Percentiles rank a stretch among this genome's conserved stretches.
phyloP scores from a whole-genome alignment of 1,140 invertebrate species.

The Manduca sexta region DNA sequence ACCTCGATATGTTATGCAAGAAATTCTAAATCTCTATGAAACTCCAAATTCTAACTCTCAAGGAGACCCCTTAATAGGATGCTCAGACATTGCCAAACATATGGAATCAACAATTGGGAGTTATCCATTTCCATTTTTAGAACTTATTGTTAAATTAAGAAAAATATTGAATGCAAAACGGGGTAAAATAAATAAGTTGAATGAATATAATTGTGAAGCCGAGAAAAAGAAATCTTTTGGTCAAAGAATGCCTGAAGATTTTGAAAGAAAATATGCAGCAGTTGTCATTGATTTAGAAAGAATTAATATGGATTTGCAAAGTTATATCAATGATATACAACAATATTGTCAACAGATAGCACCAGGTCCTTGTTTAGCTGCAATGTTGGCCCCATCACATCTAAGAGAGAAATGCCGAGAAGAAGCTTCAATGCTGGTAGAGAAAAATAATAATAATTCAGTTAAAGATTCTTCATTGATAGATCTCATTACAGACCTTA shows the following conservation, averaged over 20 bases:
- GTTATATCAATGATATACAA: constrained; percentile 90
- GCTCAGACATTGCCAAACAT: constrained; percentile 53
- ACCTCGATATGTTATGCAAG: constrained; percentile 77
- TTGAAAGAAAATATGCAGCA: constrained; percentile 91
- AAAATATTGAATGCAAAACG: constrained; percentile 91
- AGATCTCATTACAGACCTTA: constrained; percentile 89
- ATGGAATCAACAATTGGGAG: constrained; percentile 79
- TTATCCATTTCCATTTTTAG: constrained; percentile 89
- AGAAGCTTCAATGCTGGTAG: constrained; percentile 87
- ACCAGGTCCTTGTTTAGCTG: constrained; percentile 89
- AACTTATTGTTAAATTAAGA: constrained; percentile 89
- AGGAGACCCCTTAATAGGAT: constrained; percentile 73
- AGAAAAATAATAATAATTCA: constrained; percentile 80
- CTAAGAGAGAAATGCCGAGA: constrained; percentile 89
- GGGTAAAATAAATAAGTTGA: constrained; percentile 85
- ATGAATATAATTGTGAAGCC: constrained; percentile 92
- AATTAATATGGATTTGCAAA: constrained; percentile 91
- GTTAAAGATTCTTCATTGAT: constrained; percentile 78
- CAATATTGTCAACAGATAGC: constrained; percentile 89
- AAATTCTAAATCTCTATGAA: constrained; percentile 55
- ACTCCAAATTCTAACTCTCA: constrained; percentile 44
- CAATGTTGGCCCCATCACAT: constrained; percentile 90
- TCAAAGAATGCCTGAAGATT: constrained; percentile 85
- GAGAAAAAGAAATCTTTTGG: constrained; percentile 90
- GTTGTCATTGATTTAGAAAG: constrained; percentile 93